Percentiles rank a stretch among this genome's conserved stretches.
Conservation (phyloP, 1,140 invertebrate species). For the Cydia pomonella region DNA sequence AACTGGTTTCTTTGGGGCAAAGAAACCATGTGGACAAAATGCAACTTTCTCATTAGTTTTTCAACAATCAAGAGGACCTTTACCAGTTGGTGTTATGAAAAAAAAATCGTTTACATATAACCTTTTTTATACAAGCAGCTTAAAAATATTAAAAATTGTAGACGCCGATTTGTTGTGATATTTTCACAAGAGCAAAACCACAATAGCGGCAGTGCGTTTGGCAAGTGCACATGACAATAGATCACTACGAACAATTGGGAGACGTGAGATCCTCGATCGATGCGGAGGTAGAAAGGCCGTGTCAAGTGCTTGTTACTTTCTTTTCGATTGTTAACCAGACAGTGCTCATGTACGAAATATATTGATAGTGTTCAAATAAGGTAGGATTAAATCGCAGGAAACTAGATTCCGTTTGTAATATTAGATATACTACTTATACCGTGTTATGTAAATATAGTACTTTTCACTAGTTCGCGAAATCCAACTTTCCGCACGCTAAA, state of each 20-base stretch:
- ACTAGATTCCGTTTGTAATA: neutral
- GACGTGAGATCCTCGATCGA: neutral
- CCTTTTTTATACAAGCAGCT: neutral
- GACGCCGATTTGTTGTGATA: neutral
- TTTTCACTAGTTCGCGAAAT: no score
- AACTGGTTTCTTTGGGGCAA: no score
- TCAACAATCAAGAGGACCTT: no score
- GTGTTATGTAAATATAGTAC: no score
- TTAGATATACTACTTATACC: no score
- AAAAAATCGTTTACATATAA: no score
- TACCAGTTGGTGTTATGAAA: no score
- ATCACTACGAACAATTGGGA: slow-evolving; percentile 15
- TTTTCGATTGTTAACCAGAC: slow-evolving; percentile 5
- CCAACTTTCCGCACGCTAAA: no score
- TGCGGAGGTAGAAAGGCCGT: neutral
- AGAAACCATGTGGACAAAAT: no score
- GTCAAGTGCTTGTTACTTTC: slow-evolving; percentile 15
- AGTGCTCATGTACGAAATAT: neutral
- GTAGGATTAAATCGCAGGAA: neutral
- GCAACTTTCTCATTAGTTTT: no score
- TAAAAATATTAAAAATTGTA: neutral
- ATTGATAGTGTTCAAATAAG: neutral
- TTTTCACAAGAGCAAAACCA: neutral
- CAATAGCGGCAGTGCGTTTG: neutral
- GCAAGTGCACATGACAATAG: slow-evolving; percentile 12